These are phyloP conservation scores for Ictalurus punctatus DNA, from an alignment of 2,113 vertebrate genomes.

Conservation along the genomic window DNA sequence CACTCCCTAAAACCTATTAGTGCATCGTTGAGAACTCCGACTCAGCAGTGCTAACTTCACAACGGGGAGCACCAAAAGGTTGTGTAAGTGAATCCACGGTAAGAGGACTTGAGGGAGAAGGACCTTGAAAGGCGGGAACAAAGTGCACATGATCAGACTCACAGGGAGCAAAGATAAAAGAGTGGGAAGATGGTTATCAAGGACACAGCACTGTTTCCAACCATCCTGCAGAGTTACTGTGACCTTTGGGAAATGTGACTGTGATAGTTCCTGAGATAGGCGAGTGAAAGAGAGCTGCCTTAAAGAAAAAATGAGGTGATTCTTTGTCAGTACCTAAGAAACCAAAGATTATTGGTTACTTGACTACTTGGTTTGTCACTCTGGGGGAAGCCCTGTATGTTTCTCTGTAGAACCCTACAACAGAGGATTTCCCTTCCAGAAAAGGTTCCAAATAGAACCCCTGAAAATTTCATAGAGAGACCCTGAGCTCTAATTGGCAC, in stretches of 20 bases:
- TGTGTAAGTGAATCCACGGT: conserved; percentile 28
- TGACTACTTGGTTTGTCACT: background rate
- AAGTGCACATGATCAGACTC: conserved; percentile 40
- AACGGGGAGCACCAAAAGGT: conserved; percentile 42
- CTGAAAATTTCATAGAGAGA: background rate
- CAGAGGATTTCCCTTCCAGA: background rate
- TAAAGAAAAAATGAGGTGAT: background rate
- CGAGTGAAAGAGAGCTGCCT: background rate
- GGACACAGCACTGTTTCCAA: conserved; percentile 53
- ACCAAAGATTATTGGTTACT: background rate
- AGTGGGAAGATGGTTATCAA: conserved; percentile 61
- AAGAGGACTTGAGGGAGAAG: conserved; percentile 25
- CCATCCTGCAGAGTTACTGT: background rate
- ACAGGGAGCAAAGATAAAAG: conserved; percentile 18
- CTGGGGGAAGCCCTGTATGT: background rate
- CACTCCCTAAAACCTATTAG: conserved; percentile 48
- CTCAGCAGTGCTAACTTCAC: conserved; percentile 35
- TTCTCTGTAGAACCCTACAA: background rate
- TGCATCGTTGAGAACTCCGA: conserved; percentile 38
- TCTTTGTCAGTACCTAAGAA: background rate
- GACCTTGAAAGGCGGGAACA: conserved; percentile 17
- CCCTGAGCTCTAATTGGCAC: background rate
- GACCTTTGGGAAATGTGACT: conserved; percentile 13
- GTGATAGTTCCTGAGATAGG: background rate
- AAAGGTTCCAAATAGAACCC: background rate